phyloP scores from a whole-genome alignment of 2,797 vertebrate genomes.

The Myiotriccus ornatus region DNA sequence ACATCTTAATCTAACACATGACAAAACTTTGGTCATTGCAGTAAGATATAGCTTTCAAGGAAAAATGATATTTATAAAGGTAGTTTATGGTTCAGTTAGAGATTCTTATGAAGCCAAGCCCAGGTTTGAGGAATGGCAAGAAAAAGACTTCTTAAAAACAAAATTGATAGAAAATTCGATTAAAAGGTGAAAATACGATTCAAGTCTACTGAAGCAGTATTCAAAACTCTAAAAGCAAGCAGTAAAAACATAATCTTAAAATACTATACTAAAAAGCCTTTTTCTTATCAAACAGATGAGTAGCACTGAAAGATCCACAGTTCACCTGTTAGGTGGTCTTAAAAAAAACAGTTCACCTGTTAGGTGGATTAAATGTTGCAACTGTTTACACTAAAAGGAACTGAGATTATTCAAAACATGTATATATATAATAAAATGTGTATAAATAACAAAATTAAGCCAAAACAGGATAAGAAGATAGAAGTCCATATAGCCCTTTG shows the following conservation, averaged over 20 bases:
- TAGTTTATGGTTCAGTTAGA: slow-evolving; percentile 63
- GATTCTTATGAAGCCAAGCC: slow-evolving; percentile 37
- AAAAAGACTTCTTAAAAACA: slow-evolving; percentile 18
- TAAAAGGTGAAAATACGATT: slow-evolving; percentile 34
- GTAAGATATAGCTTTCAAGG: slow-evolving; percentile 66
- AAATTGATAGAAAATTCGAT: not conserved
- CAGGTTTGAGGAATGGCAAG: not conserved
- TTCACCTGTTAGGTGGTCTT: not conserved
- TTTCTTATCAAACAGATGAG: not conserved
- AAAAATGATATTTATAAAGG: slow-evolving; percentile 67
- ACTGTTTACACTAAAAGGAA: not conserved
- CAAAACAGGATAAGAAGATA: not conserved
- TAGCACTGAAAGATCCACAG: not conserved
- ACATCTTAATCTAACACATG: slow-evolving; percentile 73
- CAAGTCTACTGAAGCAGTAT: not conserved
- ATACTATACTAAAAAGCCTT: not conserved
- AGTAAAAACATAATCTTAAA: slow-evolving; percentile 7
- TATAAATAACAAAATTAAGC: not conserved
- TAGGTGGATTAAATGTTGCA: not conserved
- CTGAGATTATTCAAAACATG: fast-evolving
- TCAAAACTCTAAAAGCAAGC: not conserved
- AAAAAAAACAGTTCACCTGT: not conserved
- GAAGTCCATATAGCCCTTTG: not conserved
- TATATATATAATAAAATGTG: too few species aligned
- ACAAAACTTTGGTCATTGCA: slow-evolving; percentile 67